Percentiles rank a stretch among this genome's conserved stretches.
phyloP scores from a whole-genome alignment of 2,888 invertebrate genomes.

The Ectobius pallidus region DNA sequence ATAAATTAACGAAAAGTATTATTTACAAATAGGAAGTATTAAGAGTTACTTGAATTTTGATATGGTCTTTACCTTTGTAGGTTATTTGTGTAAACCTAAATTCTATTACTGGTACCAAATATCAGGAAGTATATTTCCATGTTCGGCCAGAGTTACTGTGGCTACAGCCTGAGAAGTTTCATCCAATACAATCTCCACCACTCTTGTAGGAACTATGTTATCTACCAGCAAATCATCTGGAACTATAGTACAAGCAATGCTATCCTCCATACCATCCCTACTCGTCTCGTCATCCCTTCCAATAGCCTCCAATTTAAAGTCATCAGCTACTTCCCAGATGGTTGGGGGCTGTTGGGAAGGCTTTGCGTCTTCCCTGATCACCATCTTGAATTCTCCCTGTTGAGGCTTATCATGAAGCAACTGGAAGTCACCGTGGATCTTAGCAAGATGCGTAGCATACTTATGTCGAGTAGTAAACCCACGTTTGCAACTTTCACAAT shows the following conservation, averaged over 20 bases:
- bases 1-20: too few species aligned
- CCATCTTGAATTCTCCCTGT: conserved; percentile 44
- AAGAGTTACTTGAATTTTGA: too few species aligned
- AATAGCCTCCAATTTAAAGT: conserved; percentile 28
- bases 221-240: conserved; percentile 31
- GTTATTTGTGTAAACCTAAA: too few species aligned
- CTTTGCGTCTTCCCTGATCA: conserved; percentile 37
- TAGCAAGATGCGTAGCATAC: conserved; percentile 43
- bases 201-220: conserved; percentile 32
- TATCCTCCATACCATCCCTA: conserved; percentile 7
- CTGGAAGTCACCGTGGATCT: conserved; percentile 42
- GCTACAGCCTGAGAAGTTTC: conserved; percentile 41
- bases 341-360: not conserved
- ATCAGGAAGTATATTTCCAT: conserved; percentile 31
- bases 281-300: conserved; percentile 13
- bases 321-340: conserved; percentile 20
- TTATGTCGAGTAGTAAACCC: conserved; percentile 45
- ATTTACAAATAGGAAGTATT: too few species aligned
- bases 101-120: conserved; percentile 37
- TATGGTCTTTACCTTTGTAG: too few species aligned
- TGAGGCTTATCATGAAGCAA: conserved; percentile 37
- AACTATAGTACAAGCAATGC: conserved; percentile 34
- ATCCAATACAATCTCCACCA: conserved; percentile 43
- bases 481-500: conserved; percentile 44
- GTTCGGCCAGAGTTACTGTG: conserved; percentile 36